phyloP scores from a whole-genome alignment of 2,888 invertebrate genomes.

The Drosophila colorata region DNA sequence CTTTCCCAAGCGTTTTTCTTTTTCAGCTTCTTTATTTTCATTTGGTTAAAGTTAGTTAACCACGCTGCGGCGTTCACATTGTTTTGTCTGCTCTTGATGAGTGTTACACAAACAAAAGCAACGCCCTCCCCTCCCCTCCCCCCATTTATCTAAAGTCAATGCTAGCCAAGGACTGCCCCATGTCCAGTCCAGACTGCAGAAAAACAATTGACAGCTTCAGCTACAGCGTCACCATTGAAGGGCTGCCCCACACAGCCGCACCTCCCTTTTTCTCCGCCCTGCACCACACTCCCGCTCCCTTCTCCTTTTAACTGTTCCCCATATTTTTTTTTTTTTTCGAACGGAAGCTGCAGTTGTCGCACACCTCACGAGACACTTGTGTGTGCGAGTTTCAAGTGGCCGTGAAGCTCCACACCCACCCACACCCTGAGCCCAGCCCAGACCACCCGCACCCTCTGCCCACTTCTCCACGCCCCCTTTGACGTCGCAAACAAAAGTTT shows the following conservation, averaged over 20 bases:
- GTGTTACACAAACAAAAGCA: conserved; percentile 37
- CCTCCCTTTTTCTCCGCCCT: neutral
- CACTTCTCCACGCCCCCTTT: neutral
- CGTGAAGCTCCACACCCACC: conserved; percentile 7
- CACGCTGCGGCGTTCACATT: conserved; percentile 7
- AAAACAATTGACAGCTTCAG: conserved; percentile 60
- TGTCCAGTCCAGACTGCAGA: conserved; percentile 43
- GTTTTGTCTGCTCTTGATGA: conserved; percentile 21
- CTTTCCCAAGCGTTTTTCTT: no score
- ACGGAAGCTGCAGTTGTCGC: conserved; percentile 5
- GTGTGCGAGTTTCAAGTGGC: conserved; percentile 46
- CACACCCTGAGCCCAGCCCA: neutral
- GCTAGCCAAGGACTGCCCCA: conserved; percentile 16
- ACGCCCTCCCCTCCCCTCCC: neutral
- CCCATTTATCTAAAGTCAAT: neutral
- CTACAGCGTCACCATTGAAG: conserved; percentile 52
- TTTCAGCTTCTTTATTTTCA: neutral
- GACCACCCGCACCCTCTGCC: neutral
- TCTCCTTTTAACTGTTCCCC: neutral
- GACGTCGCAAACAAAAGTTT: conserved; percentile 72
- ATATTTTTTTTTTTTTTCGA: neutral
- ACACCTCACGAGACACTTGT: conserved; percentile 41
- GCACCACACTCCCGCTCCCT: neutral
- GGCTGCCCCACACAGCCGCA: neutral
- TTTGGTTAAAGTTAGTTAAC: conserved; percentile 16